Percentiles rank a stretch among this genome's conserved stretches.
phyloP scores from a whole-genome alignment of 2,888 invertebrate genomes.

The Pantelozetes paolii region DNA sequence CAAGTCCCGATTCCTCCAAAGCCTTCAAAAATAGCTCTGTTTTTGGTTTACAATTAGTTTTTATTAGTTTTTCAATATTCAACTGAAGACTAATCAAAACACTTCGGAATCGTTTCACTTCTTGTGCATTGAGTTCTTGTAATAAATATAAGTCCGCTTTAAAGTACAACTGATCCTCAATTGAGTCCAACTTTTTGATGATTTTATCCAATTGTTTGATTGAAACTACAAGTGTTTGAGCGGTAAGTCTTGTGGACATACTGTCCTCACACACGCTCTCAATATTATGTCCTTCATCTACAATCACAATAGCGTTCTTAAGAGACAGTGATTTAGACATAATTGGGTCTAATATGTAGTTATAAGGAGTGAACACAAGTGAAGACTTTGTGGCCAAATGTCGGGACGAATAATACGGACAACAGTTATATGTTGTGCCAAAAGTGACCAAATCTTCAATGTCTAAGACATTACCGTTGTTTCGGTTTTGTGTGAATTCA shows the following conservation, averaged over 20 bases:
- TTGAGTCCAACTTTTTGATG: too few relatives aligned
- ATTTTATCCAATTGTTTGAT: conserved; percentile 78
- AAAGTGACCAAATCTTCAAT: conserved; percentile 85
- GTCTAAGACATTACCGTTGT: too few relatives aligned
- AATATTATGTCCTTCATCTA: conserved; percentile 98
- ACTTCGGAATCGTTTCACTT: too few relatives aligned
- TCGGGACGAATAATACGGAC: conserved; percentile 88
- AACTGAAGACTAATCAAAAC: too few relatives aligned
- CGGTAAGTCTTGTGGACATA: conserved; percentile 63
- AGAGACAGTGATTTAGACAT: conserved; percentile 70
- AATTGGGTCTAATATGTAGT: conserved; percentile 89
- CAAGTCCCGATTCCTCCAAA: too few relatives aligned
- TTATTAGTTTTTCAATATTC: too few relatives aligned
- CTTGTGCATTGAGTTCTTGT: conserved; percentile 56
- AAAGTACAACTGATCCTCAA: too few relatives aligned
- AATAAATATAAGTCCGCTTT: conserved; percentile 63
- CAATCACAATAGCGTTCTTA: conserved; percentile 73
- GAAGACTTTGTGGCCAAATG: conserved; percentile 73
- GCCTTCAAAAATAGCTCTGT: too few relatives aligned
- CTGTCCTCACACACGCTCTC: conserved; percentile 92
- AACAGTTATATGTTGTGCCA: conserved; percentile 68
- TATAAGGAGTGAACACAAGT: conserved; percentile 96
- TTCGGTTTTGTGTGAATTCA: conserved; percentile 38
- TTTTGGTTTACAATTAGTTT: too few relatives aligned
- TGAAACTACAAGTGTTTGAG: conserved; percentile 81